These are phyloP conservation scores for Cerceris ruficornis DNA, from an alignment of 2,888 invertebrate genomes.

Conservation along the genomic window DNA sequence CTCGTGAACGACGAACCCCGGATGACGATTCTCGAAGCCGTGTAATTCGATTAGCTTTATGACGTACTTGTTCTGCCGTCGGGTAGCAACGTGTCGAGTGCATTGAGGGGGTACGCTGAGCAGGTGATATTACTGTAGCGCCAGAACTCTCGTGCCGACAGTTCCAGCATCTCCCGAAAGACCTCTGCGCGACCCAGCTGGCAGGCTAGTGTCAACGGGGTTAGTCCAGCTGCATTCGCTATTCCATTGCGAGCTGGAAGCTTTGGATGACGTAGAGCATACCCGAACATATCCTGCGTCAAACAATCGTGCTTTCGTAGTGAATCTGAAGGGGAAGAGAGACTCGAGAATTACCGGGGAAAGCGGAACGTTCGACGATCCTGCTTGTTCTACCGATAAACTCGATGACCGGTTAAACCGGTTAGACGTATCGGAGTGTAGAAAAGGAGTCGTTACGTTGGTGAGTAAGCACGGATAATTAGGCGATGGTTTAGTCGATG, in stretches of 20 bases:
- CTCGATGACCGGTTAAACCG: too few species aligned
- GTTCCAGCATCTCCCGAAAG: constrained; percentile 98
- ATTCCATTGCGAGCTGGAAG: constrained; percentile 96
- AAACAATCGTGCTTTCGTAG: constrained; percentile 45
- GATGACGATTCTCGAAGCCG: constrained; percentile 60
- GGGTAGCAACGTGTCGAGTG: constrained; percentile 96
- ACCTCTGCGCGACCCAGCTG: constrained; percentile 97
- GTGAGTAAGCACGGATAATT: too few species aligned
- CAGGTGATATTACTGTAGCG: constrained; percentile 99
- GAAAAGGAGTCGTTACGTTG: too few species aligned
- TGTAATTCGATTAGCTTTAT: constrained; percentile 72
- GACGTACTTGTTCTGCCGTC: constrained; percentile 96
- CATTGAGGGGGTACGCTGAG: constrained; percentile 98
- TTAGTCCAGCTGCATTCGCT: constrained; percentile 93
- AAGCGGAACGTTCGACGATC: not conserved
- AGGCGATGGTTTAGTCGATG: too few species aligned
- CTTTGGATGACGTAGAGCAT: constrained; percentile 97
- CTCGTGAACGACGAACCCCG: constrained; percentile 44
- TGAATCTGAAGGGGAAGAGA: constrained; percentile 13
- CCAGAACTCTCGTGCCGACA: constrained; percentile 98
- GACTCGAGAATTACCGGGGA: not conserved
- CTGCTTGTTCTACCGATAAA: too few species aligned
- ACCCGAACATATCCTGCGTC: constrained; percentile 97
- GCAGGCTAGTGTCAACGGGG: constrained; percentile 97
- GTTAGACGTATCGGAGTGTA: too few species aligned